These are phyloP conservation scores for Margaritifera margaritifera DNA, from an alignment of 2,888 invertebrate genomes.

Conservation along the genomic window DNA sequence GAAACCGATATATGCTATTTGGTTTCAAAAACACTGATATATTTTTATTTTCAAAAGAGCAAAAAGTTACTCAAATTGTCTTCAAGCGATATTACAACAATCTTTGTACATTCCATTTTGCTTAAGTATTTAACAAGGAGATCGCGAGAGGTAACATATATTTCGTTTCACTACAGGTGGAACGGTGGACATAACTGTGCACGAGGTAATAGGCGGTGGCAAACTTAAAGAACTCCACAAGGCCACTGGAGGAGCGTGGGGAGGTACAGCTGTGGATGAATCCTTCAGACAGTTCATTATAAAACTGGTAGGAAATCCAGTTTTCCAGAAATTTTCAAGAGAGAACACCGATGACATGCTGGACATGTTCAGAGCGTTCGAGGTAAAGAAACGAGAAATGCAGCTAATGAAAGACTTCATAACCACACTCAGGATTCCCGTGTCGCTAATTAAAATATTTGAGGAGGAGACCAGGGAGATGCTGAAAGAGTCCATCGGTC, in stretches of 20 bases:
- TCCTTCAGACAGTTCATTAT: conserved; percentile 4
- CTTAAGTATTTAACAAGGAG: no score
- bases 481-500: no score
- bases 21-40: no score
- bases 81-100: no score
- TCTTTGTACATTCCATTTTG: no score
- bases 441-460: no score
- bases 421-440: background rate
- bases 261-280: conserved; percentile 37
- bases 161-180: conserved; percentile 67
- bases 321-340: background rate
- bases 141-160: no score
- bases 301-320: background rate
- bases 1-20: no score
- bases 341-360: conserved; percentile 4
- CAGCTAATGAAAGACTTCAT: background rate
- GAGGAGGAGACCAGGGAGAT: no score
- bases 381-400: conserved; percentile 6
- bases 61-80: no score
- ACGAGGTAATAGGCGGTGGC: conserved; percentile 71
- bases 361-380: conserved; percentile 8
- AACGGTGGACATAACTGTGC: conserved; percentile 76
- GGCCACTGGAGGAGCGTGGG: conserved; percentile 74
- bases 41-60: no score
- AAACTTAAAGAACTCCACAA: conserved; percentile 76